These are phyloP conservation scores for Aphodius sticticus DNA, from an alignment of 2,888 invertebrate genomes.

Conservation along the genomic window DNA sequence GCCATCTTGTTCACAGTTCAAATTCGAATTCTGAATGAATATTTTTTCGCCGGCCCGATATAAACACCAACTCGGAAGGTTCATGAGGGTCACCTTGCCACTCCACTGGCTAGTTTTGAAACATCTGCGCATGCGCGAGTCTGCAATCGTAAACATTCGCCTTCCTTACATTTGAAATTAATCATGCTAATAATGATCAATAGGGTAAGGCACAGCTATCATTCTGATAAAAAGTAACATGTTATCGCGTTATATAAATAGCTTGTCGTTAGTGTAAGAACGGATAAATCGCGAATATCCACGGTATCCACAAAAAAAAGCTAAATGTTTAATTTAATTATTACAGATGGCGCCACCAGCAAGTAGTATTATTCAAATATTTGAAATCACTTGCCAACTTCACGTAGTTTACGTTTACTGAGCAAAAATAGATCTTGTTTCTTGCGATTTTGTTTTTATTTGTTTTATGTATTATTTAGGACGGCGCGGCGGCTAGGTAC, in stretches of 20 bases:
- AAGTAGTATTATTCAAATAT: neutral
- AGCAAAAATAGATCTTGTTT: neutral
- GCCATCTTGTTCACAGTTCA: conserved; percentile 66
- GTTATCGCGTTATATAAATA: neutral
- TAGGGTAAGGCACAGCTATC: neutral
- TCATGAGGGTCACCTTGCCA: conserved; percentile 46
- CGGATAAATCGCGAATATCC: neutral
- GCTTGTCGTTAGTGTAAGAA: neutral
- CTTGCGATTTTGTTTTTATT: neutral
- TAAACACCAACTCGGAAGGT: conserved; percentile 29
- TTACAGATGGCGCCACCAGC: neutral
- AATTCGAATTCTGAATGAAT: conserved; percentile 23
- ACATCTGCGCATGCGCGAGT: conserved; percentile 36
- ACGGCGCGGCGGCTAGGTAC: too few species aligned
- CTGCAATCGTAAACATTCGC: neutral
- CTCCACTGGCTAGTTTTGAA: conserved; percentile 19
- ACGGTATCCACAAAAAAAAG: neutral
- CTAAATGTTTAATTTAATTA: neutral
- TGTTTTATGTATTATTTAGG: neutral
- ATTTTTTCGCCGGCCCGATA: conserved; percentile 31
- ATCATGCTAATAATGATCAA: neutral
- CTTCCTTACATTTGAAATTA: neutral
- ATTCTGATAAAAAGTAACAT: neutral
- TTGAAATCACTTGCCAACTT: neutral
- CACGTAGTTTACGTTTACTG: neutral